phyloP scores from a whole-genome alignment of 2,888 invertebrate genomes.

The Pyrrhia umbra region DNA sequence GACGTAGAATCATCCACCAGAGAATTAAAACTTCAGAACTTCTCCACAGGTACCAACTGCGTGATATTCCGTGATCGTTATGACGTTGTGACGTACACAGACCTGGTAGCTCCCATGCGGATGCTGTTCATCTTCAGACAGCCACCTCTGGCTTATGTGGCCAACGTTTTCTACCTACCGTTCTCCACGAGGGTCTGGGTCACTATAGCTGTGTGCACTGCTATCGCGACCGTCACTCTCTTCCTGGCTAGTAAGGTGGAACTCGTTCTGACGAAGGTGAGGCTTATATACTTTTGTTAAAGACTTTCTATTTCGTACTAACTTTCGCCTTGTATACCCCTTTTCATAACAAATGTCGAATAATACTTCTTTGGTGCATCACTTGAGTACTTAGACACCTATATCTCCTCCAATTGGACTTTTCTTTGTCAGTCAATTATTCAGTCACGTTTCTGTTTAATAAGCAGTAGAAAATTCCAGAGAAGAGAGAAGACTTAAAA shows the following conservation, averaged over 20 bases:
- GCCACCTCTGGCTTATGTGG: slow-evolving; percentile 91
- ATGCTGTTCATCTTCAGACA: slow-evolving; percentile 91
- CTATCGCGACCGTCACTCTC: slow-evolving; percentile 75
- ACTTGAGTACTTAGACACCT: too few relatives aligned
- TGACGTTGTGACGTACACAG: slow-evolving; percentile 84
- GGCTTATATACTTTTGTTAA: too few relatives aligned
- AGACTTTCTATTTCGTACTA: too few relatives aligned
- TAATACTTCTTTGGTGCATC: too few relatives aligned
- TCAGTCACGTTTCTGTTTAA: too few relatives aligned
- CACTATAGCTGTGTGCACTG: slow-evolving; percentile 80
- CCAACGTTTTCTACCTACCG: slow-evolving; percentile 91
- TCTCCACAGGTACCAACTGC: slow-evolving; percentile 73
- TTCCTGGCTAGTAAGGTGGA: slow-evolving; percentile 80
- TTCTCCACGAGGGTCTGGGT: slow-evolving; percentile 91
- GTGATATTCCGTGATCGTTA: slow-evolving; percentile 70
- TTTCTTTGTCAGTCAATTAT: too few relatives aligned
- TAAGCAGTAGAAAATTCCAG: too few relatives aligned
- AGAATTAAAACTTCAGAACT: background rate
- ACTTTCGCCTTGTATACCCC: too few relatives aligned
- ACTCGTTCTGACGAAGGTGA: slow-evolving; percentile 65
- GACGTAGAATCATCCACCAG: background rate
- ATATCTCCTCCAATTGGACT: too few relatives aligned
- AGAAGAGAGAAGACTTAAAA: too few relatives aligned
- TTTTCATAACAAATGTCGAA: too few relatives aligned
- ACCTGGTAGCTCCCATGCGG: slow-evolving; percentile 82